Base-by-base conservation (phyloP, 2,797 vertebrate genomes). In the Gymnothorax reevesii region DNA sequence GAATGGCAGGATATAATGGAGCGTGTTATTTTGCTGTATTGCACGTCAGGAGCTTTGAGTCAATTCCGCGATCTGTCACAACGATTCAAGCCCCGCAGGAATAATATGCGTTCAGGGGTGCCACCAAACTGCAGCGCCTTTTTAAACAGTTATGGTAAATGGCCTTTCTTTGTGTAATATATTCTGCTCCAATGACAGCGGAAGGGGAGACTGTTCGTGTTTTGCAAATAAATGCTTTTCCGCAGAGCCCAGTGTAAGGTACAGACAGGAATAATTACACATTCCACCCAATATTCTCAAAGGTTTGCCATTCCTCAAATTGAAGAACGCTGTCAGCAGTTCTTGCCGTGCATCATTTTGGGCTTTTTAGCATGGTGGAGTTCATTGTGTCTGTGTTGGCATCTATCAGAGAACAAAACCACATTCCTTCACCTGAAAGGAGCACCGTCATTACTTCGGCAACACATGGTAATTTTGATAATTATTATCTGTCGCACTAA, bases 11-110 rank as follows among this genome's bases (percentile, higher is more conserved):
- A 86, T 89, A 88, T 86, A 89, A 89, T 86, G 79, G 62, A 88
- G 84, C 85, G 66, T 85, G 60, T 82, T 55, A 82, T 88, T 87
- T 84, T 88, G 87, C 83, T 87, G 64, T 86, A 89, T 85, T 88
- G 84, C 84, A 89, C 88, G 89, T 89, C 83, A 88, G 85, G 62
- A 55, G 64, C 89, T 88, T 82, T 84, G 69, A 88, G 88, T 89
- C 60, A n/a, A 64, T 83, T 83, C 85, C 85, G 88, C 82, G 84
- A 89, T 86, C 86, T 85, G 85, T 73, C 86, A 73, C 59, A 66
- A 59, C 75, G 12, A 84, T 75, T 87, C 83, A 27, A 88, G 64
- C 85, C 87, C 89, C 57, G 84, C 79, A 89, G 87, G 88, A 86
- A 88, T 89, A 57, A 84, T 87, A 85, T 54, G 12, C 85, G 82